Evolutionary conservation across 2,888 invertebrate species (phyloP).

Genomic region (Conchocele bisecta): DNA sequence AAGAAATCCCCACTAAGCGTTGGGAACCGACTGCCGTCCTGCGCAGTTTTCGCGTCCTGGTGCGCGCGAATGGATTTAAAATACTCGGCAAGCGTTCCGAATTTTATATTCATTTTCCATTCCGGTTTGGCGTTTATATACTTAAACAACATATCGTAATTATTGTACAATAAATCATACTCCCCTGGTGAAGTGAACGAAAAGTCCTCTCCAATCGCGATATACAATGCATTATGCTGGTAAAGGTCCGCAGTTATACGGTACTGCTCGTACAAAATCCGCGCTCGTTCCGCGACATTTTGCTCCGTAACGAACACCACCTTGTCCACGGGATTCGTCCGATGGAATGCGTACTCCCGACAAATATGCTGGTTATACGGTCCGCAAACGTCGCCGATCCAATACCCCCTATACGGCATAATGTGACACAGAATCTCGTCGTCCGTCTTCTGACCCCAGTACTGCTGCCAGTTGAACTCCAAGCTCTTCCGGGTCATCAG

Average conservation of each 20-base stretch:
- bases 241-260: conserved; percentile 94
- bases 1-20: conserved; percentile 96
- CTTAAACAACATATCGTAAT: conserved; percentile 93
- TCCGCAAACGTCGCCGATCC: conserved; percentile 97
- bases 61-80: conserved; percentile 87
- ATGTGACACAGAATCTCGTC: conserved; percentile 92
- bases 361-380: conserved; percentile 90
- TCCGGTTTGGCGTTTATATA: conserved; percentile 93
- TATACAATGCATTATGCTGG: conserved; percentile 94
- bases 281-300: conserved; percentile 92
- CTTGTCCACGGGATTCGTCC: conserved; percentile 87
- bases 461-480: conserved; percentile 95
- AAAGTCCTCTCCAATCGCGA: conserved; percentile 98
- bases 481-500: conserved; percentile 91
- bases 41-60: conserved; percentile 21
- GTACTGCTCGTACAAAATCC: conserved; percentile 93
- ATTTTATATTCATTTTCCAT: conserved; percentile 80
- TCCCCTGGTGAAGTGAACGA: conserved; percentile 94
- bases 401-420: conserved; percentile 97
- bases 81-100: conserved; percentile 96
- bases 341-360: conserved; percentile 86
- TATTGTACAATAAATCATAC: conserved; percentile 96
- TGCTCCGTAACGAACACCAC: conserved; percentile 92
- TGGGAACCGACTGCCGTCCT: conserved; percentile 86
- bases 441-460: conserved; percentile 84